Evolutionary conservation across 2,888 invertebrate species (phyloP), one percentile per base, ranked within the genome.

Genomic region (Nudaria mundana): DNA sequence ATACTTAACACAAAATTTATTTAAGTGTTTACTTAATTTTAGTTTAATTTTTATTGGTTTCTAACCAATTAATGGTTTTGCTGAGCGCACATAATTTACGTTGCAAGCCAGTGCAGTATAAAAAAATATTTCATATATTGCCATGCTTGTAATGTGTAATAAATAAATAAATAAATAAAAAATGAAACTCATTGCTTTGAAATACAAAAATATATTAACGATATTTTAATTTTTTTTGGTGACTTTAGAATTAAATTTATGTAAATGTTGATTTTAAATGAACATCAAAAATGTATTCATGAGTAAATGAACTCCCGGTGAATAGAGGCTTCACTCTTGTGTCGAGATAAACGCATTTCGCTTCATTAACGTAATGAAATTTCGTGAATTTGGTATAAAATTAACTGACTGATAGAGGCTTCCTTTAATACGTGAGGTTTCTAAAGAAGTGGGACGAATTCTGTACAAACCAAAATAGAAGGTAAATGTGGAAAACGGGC

Each of bases 311-410:
- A 55, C 38, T 44, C 50, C 39, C 46, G 56, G 59, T 62, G 57
- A 64, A 71, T 64, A 52, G 54, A 56, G 34, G 48, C 46, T 15
- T 37, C 56, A 46, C 50, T 55, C 54, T 55, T 58, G 60, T 56
- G 48, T 59, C 53, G 63, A 72, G 66, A 72, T 75, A 77, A 76
- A 73, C 69, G 71, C 63, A 71, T 72, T 76, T 74, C 56, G 67
- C 67, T 77, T 74, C 73, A 81, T 82, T 81, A 81, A 59, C 57
- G 70, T 81, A 83, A 85, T 84, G 73, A 83, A 84, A 82, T 84
- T 81, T 76, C 55, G 62, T 61, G 62, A 76, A 81, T 76, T 79
- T 69, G 47, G 66, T 64, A 69, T 67, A 64, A 79, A 81, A 82
- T 83, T 81, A 81, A 76, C 74, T 71, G 71, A 57, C 66, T 71